Evolutionary conservation across 1,140 invertebrate species (phyloP), one percentile per base, ranked within the genome.

Genomic region (Cyrtorhinus lividipennis): DNA sequence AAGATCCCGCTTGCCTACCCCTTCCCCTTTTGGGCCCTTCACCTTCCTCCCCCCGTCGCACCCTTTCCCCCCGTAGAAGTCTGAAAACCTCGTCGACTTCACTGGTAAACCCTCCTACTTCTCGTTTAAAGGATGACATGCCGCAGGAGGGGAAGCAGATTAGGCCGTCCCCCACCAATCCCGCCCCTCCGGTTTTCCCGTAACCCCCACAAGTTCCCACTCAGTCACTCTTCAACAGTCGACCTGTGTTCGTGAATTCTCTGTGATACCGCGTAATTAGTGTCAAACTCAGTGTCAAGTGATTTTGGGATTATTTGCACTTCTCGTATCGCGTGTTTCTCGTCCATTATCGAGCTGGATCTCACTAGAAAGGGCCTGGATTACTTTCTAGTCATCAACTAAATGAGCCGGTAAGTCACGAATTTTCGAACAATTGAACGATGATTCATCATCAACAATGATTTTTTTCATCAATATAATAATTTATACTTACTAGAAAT

Each of bases 321-420:
- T 38, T 38, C 30, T 38, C 30, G 5, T 15, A 15, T 38, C 15
- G 5, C 15, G 5, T 15, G 30, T 8, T 38, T 38, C 30, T 38
- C 30, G 5, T 15, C 30, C 30, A 5, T 38, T 8, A 38, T 5
- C 8, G 48, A 53, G 18, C 48, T 22, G 48, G 48, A 53, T 20
- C 3, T 20, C 8, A 53, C 48, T 53, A 53, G 48, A 53, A 53
- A 53, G 48, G 48, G 48, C 48, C 48, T 53, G 48, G 48, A 53
- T 53, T 53, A 53, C 48, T 53, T 53, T 53, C 48, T 53, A 53
- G 48, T 53, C 48, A 53, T n/a, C n/a, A n/a, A n/a, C 48, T 53
- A 53, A 53, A 53, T 53, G 48, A 53, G 5, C 20, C 8, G 18
- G 48, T 53, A 53, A 53, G 30, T 38, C 30, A 38, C n/a, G n/a